A percentile compares a stretch with the other conserved stretches of the same genome.
phyloP scores from a whole-genome alignment of 2,113 vertebrate species.

The Cygnus buccinator region DNA sequence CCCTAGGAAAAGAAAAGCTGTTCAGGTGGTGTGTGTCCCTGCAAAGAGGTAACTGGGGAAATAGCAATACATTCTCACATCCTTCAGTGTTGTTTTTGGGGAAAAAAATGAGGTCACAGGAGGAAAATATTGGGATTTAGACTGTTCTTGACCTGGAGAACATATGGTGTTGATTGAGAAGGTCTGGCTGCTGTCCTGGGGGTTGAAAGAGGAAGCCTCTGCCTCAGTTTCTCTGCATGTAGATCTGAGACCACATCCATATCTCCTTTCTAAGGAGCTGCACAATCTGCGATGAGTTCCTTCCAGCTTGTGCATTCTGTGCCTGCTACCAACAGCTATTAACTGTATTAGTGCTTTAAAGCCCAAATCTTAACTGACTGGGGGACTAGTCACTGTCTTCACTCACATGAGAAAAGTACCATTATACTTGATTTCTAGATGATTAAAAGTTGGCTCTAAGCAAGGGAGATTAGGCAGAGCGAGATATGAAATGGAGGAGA shows the following conservation, averaged over 20 bases:
- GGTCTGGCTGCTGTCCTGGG: not conserved
- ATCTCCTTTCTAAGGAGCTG: not conserved
- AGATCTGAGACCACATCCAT: not conserved
- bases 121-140: not conserved
- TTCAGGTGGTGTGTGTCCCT: not conserved
- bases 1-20: not conserved
- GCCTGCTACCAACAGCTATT: not conserved
- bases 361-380: not conserved
- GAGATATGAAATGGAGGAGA: not conserved
- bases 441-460: not conserved
- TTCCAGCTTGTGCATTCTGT: not conserved
- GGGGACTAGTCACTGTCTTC: not conserved
- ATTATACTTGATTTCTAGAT: not conserved
- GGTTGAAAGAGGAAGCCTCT: not conserved
- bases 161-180: not conserved
- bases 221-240: not conserved
- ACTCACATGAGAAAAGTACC: not conserved
- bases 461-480: not conserved
- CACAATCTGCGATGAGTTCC: not conserved
- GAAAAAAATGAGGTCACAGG: not conserved
- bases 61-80: not conserved
- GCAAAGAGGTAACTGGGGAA: not conserved
- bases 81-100: not conserved
- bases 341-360: not conserved
- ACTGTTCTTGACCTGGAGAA: not conserved